These are phyloP conservation scores for Phalloptychus januarius DNA, from an alignment of 2,797 vertebrate species.

Conservation along the genomic window DNA sequence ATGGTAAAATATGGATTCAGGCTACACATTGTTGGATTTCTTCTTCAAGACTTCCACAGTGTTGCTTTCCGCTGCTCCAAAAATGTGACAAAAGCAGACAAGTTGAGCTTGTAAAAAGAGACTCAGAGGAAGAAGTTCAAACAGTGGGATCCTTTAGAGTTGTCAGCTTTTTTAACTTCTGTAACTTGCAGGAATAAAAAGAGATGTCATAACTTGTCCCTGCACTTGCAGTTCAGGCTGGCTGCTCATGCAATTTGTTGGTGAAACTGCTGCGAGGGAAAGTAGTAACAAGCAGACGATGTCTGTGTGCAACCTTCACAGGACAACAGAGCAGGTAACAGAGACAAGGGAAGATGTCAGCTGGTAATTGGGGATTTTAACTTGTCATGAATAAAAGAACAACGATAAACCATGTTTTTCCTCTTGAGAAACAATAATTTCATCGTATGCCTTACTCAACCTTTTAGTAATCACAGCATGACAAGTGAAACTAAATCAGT, in stretches of 20 bases:
- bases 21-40: neutral
- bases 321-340: neutral
- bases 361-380: neutral
- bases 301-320: neutral
- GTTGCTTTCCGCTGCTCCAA: neutral
- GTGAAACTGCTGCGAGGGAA: conserved; percentile 5
- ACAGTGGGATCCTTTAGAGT: conserved; percentile 1
- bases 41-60: neutral
- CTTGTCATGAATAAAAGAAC: neutral
- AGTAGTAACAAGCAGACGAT: neutral
- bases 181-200: neutral
- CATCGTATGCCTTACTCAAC: neutral
- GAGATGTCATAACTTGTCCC: neutral
- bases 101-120: conserved; percentile 4
- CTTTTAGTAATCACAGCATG: conserved; percentile 10
- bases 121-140: neutral
- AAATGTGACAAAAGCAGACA: conserved; percentile 3
- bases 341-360: neutral
- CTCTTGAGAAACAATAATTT: neutral
- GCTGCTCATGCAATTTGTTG: conserved; percentile 9
- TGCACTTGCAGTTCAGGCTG: neutral
- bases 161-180: conserved; percentile 3
- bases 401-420: conserved; percentile 3
- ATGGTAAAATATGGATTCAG: neutral
- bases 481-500: conserved; percentile 30